These are phyloP conservation scores for Drosophila glabriapex DNA, from an alignment of 2,888 invertebrate species.

Conservation along the genomic window DNA sequence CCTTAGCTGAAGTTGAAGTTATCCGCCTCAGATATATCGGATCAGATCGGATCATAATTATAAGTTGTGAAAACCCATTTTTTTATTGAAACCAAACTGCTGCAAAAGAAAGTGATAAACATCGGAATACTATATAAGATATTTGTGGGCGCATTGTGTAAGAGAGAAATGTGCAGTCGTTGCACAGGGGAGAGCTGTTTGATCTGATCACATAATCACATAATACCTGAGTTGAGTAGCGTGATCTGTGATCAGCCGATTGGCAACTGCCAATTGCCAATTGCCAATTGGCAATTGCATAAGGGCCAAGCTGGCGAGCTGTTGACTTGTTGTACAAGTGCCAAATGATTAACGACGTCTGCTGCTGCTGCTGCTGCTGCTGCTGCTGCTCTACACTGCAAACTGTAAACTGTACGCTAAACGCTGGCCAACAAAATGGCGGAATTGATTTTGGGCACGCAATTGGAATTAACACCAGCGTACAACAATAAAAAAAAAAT, in stretches of 20 bases:
- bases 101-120: not conserved
- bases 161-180: not conserved
- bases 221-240: conserved; percentile 55
- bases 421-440: conserved; percentile 25
- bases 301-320: conserved; percentile 36
- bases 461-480: not conserved
- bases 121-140: not conserved
- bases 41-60: not conserved
- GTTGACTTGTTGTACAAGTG: conserved; percentile 33
- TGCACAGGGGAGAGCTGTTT: not conserved
- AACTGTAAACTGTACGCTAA: not conserved
- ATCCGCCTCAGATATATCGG: not conserved
- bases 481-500: not conserved
- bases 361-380: no score
- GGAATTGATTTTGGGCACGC: not conserved
- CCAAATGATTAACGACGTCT: conserved; percentile 44
- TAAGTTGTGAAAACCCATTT: not conserved
- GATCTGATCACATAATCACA: conserved; percentile 56
- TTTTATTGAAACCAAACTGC: not conserved
- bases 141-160: not conserved
- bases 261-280: conserved; percentile 40
- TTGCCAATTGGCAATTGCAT: conserved; percentile 62
- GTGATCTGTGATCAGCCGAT: conserved; percentile 59
- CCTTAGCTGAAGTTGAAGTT: not conserved
- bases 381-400: not conserved